Evolutionary conservation across 2,888 invertebrate genomes (phyloP).

Genomic region (Epiblema foenella): DNA sequence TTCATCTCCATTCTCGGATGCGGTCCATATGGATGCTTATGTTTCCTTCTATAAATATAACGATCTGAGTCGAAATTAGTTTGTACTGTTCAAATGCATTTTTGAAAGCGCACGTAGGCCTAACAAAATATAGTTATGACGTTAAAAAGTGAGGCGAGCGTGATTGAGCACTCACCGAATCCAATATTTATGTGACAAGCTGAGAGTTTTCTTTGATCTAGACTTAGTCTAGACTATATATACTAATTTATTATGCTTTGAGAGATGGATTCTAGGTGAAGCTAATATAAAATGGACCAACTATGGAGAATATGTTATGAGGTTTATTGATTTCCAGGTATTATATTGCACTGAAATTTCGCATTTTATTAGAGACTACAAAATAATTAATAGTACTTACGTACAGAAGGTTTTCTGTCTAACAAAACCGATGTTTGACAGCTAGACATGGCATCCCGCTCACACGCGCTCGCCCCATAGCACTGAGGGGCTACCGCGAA

Average conservation of each 20-base stretch:
- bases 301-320: background rate
- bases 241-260: background rate
- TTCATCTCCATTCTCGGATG: conserved; percentile 63
- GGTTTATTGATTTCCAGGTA: background rate
- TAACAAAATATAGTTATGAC: background rate
- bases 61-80: background rate
- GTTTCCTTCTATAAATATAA: background rate
- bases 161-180: too few species aligned
- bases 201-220: conserved; percentile 2
- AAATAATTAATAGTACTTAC: too few species aligned
- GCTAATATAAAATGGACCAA: background rate
- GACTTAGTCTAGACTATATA: background rate
- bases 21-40: background rate
- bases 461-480: too few species aligned
- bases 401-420: too few species aligned
- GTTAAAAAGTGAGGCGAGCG: background rate
- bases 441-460: too few species aligned
- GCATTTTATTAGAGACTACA: too few species aligned
- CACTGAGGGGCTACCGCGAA: too few species aligned
- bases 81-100: background rate
- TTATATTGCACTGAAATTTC: too few species aligned
- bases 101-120: background rate
- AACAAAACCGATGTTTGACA: too few species aligned
- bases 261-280: background rate
- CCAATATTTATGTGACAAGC: background rate